These are phyloP conservation scores for Drosophila kuntzei DNA, from an alignment of 2,888 invertebrate genomes.

Conservation along the genomic window DNA sequence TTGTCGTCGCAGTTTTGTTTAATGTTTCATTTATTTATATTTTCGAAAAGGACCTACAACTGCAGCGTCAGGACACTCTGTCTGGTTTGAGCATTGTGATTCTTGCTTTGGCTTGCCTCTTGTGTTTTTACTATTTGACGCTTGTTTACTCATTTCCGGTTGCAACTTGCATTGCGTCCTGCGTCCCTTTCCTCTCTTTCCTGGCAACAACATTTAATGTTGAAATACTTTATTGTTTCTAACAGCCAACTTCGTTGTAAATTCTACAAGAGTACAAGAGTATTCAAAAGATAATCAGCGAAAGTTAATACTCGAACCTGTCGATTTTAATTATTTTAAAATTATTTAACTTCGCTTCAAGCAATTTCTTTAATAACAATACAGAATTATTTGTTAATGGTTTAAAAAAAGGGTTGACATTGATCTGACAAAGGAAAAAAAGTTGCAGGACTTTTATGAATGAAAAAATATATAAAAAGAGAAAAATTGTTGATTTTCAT, in stretches of 20 bases:
- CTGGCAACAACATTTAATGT: conserved; percentile 25
- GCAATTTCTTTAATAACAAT: too few species aligned
- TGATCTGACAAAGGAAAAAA: too few species aligned
- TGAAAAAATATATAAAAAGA: too few species aligned
- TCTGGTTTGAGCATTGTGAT: conserved; percentile 52
- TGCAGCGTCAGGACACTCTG: conserved; percentile 20
- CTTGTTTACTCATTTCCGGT: conserved; percentile 82
- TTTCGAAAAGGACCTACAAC: conserved; percentile 47
- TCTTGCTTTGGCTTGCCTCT: conserved; percentile 24
- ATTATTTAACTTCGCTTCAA: too few species aligned
- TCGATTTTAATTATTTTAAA: neutral
- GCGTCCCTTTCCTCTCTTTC: conserved; percentile 4
- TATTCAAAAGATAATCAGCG: neutral
- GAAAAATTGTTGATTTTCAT: too few species aligned
- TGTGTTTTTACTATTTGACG: conserved; percentile 79
- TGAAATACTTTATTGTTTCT: conserved; percentile 20
- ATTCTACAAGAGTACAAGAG: neutral
- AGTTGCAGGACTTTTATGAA: too few species aligned
- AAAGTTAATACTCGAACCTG: neutral
- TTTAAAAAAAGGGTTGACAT: too few species aligned
- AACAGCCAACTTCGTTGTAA: neutral
- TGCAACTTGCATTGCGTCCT: conserved; percentile 54
- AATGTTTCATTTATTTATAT: conserved; percentile 80
- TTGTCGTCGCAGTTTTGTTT: conserved; percentile 59
- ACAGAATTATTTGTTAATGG: too few species aligned